Conservation (phyloP, 2,797 vertebrate species). For the Ciconia nigra region DNA sequence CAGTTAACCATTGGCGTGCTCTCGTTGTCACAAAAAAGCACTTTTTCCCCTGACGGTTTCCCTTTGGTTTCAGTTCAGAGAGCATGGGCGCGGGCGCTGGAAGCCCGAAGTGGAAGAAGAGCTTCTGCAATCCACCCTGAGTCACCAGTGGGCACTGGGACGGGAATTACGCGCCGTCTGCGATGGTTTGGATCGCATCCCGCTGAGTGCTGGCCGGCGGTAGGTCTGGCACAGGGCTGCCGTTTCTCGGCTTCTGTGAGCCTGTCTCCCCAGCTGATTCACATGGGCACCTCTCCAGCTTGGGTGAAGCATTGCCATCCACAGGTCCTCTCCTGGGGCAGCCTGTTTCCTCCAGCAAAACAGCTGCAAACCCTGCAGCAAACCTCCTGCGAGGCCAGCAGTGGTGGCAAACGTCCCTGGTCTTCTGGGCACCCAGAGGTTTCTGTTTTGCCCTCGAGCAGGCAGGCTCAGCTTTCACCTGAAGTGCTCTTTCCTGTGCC, state of each 20-base stretch:
- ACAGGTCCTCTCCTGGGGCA: not conserved
- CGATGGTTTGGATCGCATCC: not conserved
- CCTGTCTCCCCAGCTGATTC: not conserved
- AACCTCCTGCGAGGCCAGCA: not conserved
- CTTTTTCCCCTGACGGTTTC: not conserved
- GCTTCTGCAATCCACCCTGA: not conserved
- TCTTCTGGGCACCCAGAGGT: not conserved
- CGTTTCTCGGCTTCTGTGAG: not conserved
- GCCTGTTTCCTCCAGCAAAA: not conserved
- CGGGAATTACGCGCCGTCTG: not conserved
- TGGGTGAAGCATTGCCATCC: not conserved
- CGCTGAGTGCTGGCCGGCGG: fast-evolving
- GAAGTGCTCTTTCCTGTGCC: not conserved
- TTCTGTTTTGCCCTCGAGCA: not conserved
- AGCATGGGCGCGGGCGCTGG: fast-evolving
- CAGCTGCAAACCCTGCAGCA: not conserved
- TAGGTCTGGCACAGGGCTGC: not conserved
- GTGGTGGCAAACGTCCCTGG: fast-evolving
- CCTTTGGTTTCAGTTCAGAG: constrained; percentile 1
- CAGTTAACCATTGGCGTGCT: not conserved
- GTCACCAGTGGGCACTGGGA: not conserved
- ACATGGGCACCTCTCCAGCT: not conserved
- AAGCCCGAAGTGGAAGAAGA: not conserved
- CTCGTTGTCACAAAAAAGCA: not conserved
- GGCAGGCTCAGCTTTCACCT: not conserved